These are phyloP conservation scores for Solea senegalensis DNA, from an alignment of 2,113 vertebrate species.

Conservation along the genomic window DNA sequence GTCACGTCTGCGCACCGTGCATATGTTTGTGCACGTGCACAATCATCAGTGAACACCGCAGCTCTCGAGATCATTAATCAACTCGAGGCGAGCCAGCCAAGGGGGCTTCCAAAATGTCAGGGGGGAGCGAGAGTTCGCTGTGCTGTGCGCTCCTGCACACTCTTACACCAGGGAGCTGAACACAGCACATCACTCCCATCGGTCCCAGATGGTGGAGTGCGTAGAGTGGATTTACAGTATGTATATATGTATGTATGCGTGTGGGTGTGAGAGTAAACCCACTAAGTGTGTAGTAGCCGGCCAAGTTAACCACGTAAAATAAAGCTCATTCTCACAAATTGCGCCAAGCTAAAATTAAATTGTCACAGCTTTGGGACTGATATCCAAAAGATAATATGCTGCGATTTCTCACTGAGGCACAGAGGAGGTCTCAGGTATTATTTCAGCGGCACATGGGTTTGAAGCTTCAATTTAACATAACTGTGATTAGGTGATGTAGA, in stretches of 20 bases:
- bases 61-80: conserved; percentile 70
- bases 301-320: conserved; percentile 8
- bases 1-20: background rate
- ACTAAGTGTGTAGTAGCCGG: conserved; percentile 37
- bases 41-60: conserved; percentile 29
- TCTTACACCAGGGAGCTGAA: conserved; percentile 66
- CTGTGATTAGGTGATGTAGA: conserved; percentile 26
- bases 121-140: conserved; percentile 29
- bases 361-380: conserved; percentile 20
- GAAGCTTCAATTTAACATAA: conserved; percentile 36
- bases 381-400: conserved; percentile 32
- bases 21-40: background rate
- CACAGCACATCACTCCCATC: conserved; percentile 61
- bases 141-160: conserved; percentile 31
- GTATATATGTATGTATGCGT: background rate
- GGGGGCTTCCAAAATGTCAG: conserved; percentile 54
- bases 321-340: conserved; percentile 13
- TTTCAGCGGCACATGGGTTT: conserved; percentile 24
- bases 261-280: conserved; percentile 15
- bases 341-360: conserved; percentile 47
- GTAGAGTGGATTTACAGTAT: background rate
- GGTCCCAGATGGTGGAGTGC: conserved; percentile 47
- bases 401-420: conserved; percentile 25
- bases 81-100: conserved; percentile 37
- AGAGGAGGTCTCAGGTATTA: conserved; percentile 28